Base-by-base conservation (phyloP, 2,113 vertebrate species). In the Cyrtonyx montezumae region DNA sequence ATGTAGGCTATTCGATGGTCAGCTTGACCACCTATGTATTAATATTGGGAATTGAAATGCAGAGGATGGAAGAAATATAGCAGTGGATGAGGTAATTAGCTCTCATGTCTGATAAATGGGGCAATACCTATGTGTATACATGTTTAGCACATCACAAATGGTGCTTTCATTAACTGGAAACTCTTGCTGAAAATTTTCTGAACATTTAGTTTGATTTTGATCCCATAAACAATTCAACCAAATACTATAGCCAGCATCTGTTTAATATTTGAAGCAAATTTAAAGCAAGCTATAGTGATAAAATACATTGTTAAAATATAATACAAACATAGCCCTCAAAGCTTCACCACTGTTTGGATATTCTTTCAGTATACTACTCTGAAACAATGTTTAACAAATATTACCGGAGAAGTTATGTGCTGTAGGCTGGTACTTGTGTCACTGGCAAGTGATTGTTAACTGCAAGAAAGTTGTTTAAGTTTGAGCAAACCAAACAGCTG, bases 71-170 rank as follows among this genome's bases (percentile, higher is more conserved):
- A 98, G 98, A 99, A 98, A 98, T 98, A 98, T 97, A 95, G 97
- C 98, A 94, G 96, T 96, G 96, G 98, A 98, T 98, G 98, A 98
- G 98, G 98, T 99, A 99, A 99, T 99, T 99, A 99, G 98, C 98
- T 98, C 98, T 98, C 98, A 97, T 98, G 98, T 98, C 99, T 99
- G 99, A 99, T 99, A 99, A 99, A 99, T 99, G 98, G 98, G 98
- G 97, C 98, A 97, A 99, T 99, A 98, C 98, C 98, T 98, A 99
- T 99, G 99, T 99, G 98, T 97, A 98, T 97, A 97, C 99, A 99
- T 99, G 99, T 98, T 98, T 98, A 98, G 98, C 98, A 97, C 97
- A 94, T 97, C 94, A 98, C 98, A 98, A 98, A 98, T 98, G 98
- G 97, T 95, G 97, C 97, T 98, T 98, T 99, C 98, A 99, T 99